Percentiles rank a stretch among this genome's conserved stretches.
These are phyloP conservation scores for Rhyacichthys aspro DNA, from an alignment of 2,797 vertebrate genomes.

Conservation along the genomic window DNA sequence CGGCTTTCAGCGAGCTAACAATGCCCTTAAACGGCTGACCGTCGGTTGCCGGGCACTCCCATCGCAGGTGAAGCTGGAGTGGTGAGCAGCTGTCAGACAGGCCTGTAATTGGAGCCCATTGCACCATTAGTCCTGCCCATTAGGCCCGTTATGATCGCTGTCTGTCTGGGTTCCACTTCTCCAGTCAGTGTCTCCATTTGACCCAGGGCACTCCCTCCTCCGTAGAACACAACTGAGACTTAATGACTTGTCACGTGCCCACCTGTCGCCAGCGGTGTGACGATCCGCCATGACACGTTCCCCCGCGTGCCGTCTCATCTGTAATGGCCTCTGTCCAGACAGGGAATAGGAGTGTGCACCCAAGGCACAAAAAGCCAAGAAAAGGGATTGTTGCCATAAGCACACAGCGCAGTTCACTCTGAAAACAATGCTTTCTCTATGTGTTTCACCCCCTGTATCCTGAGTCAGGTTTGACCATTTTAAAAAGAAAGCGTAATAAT, in stretches of 20 bases:
- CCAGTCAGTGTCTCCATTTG: slow-evolving; percentile 72
- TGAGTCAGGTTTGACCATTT: too few relatives aligned
- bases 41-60: slow-evolving; percentile 33
- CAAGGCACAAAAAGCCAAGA: slow-evolving; percentile 30
- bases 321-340: slow-evolving; percentile 60
- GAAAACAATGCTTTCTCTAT: too few relatives aligned
- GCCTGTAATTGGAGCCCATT: slow-evolving; percentile 76
- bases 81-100: slow-evolving; percentile 78
- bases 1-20: slow-evolving; percentile 57
- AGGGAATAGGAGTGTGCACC: slow-evolving; percentile 52
- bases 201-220: slow-evolving; percentile 67
- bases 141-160: slow-evolving; percentile 78
- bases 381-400: not conserved
- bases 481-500: too few relatives aligned
- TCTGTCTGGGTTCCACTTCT: slow-evolving; percentile 64
- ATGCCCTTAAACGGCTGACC: slow-evolving; percentile 50
- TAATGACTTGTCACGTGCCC: slow-evolving; percentile 70
- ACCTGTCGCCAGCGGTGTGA: slow-evolving; percentile 54
- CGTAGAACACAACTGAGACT: slow-evolving; percentile 55
- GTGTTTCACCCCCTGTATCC: too few relatives aligned
- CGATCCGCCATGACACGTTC: slow-evolving; percentile 43
- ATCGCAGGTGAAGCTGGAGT: slow-evolving; percentile 61
- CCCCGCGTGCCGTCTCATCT: slow-evolving; percentile 52
- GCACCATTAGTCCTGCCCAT: slow-evolving; percentile 79
- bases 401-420: too few relatives aligned